Percentiles rank a stretch among this genome's conserved stretches.
phyloP scores from a whole-genome alignment of 1,140 invertebrate species.

The Neodiprion lecontei region DNA sequence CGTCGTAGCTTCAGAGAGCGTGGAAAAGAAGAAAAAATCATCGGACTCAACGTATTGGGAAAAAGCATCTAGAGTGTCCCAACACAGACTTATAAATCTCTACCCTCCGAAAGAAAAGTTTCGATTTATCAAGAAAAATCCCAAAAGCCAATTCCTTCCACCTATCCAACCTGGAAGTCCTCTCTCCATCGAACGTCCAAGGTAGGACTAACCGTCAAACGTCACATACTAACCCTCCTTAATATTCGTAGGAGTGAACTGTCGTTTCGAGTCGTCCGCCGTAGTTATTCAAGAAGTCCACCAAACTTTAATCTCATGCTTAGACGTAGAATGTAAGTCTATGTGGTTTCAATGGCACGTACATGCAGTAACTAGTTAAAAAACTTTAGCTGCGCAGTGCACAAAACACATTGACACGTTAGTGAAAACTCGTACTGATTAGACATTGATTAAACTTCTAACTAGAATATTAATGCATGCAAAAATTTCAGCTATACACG shows the following conservation, averaged over 20 bases:
- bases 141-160: constrained; percentile 32
- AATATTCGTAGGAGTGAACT: constrained; percentile 43
- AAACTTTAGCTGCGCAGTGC: too few species aligned
- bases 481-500: too few species aligned
- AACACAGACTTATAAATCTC: constrained; percentile 24
- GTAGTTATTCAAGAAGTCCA: constrained; percentile 50
- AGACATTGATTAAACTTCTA: too few species aligned
- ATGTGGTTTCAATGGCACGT: not conserved
- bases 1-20: not conserved
- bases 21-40: not conserved
- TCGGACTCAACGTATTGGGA: constrained; percentile 23
- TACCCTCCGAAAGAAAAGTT: constrained; percentile 18
- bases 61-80: constrained; percentile 21
- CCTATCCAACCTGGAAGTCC: constrained; percentile 28
- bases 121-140: constrained; percentile 31
- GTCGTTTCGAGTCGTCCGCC: constrained; percentile 45
- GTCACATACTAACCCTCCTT: constrained; percentile 11
- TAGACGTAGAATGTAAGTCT: constrained; percentile 57
- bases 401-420: too few species aligned
- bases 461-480: too few species aligned
- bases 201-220: constrained; percentile 27
- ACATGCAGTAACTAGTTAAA: too few species aligned
- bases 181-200: constrained; percentile 13
- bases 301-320: constrained; percentile 58
- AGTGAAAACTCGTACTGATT: too few species aligned